Conservation (phyloP, 2,888 invertebrate genomes). For the Achlya flavicornis region DNA sequence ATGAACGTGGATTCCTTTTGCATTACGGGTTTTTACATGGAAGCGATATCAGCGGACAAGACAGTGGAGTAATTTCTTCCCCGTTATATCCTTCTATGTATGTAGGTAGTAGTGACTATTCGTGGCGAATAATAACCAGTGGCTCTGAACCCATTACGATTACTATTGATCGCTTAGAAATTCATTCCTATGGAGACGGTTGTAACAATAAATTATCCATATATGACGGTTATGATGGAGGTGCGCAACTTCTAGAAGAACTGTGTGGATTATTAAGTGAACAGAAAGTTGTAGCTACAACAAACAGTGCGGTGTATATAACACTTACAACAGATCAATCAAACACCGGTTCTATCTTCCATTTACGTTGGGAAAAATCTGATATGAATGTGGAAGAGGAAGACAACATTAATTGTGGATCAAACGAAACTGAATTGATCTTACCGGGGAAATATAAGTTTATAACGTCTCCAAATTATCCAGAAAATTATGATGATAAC, state of each 20-base stretch:
- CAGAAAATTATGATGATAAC: conserved; percentile 85
- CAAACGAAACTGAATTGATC: conserved; percentile 56
- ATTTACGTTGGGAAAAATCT: conserved; percentile 58
- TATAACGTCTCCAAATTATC: conserved; percentile 91
- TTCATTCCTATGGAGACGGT: conserved; percentile 50
- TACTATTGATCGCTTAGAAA: conserved; percentile 55
- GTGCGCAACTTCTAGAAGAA: conserved; percentile 81
- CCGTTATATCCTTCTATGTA: conserved; percentile 88
- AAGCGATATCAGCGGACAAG: conserved; percentile 86
- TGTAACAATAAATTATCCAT: conserved; percentile 75
- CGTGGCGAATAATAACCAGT: conserved; percentile 88
- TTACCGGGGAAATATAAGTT: conserved; percentile 36
- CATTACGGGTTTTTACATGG: conserved; percentile 88
- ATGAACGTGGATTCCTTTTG: conserved; percentile 89
- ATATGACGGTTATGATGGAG: conserved; percentile 89
- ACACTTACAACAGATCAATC: conserved; percentile 70
- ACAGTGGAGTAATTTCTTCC: conserved; percentile 88
- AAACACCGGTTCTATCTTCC: conserved; percentile 71
- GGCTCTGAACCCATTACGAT: conserved; percentile 49
- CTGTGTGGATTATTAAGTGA: conserved; percentile 79
- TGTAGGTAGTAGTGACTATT: conserved; percentile 69
- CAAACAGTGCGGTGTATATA: conserved; percentile 86
- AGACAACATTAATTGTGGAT: conserved; percentile 61
- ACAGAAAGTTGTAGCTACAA: conserved; percentile 67
- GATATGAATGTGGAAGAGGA: conserved; percentile 24